Percentiles rank a stretch among this genome's conserved stretches.
phyloP scores from a whole-genome alignment of 2,797 vertebrate species.

The Myotis planiceps region DNA sequence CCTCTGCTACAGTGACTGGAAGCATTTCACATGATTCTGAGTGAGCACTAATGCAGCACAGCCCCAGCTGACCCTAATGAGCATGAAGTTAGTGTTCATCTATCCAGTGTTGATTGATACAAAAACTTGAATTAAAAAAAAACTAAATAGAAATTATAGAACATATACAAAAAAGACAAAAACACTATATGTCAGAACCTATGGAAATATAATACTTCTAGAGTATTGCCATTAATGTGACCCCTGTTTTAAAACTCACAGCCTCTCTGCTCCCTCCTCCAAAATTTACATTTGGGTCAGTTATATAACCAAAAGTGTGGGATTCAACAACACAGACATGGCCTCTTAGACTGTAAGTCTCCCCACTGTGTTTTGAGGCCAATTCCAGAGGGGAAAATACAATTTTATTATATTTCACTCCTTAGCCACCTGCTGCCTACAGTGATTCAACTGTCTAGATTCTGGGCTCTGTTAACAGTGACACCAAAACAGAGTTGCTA shows the following conservation, averaged over 20 bases:
- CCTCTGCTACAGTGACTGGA: neutral
- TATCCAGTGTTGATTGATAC: neutral
- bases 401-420: neutral
- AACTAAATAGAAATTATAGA: neutral
- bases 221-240: neutral
- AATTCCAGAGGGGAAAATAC: neutral
- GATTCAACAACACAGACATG: neutral
- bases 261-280: neutral
- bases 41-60: neutral
- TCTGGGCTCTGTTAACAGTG: neutral
- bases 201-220: neutral
- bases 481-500: neutral
- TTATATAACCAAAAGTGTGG: neutral
- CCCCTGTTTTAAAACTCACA: neutral
- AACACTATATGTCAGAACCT: neutral
- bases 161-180: neutral
- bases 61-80: neutral
- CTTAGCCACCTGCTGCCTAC: neutral
- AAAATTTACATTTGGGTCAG: conserved; percentile 5
- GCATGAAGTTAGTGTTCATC: neutral
- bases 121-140: neutral
- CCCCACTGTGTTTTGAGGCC: neutral
- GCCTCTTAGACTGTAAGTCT: neutral
- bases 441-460: neutral
- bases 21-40: neutral